phyloP scores from a whole-genome alignment of 2,888 invertebrate genomes.

The Andrena haemorrhoa region DNA sequence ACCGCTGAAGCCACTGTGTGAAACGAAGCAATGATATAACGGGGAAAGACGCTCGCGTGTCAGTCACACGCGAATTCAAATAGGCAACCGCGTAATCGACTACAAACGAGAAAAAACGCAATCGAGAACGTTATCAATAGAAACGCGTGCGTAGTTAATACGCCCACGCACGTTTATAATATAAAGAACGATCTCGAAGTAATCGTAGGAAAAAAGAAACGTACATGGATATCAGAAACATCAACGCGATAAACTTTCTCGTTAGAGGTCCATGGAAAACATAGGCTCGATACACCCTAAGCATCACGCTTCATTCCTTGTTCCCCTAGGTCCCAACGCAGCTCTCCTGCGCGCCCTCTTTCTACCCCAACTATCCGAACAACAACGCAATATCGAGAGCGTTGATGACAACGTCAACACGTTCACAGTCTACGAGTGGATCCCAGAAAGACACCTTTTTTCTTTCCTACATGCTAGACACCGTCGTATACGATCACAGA shows the following conservation, averaged over 20 bases:
- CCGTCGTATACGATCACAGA: conserved; percentile 45
- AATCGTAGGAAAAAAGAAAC: conserved; percentile 29
- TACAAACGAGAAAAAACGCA: conserved; percentile 3
- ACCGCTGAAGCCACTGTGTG: conserved; percentile 18
- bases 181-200: conserved; percentile 1
- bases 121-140: conserved; percentile 6
- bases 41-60: conserved; percentile 18
- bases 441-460: not conserved
- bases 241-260: conserved; percentile 64
- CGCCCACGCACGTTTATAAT: conserved; percentile 3
- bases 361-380: conserved; percentile 65
- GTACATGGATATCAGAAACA: conserved; percentile 45
- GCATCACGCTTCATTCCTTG: conserved; percentile 32
- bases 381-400: conserved; percentile 69
- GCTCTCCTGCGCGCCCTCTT: conserved; percentile 27
- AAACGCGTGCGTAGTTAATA: not conserved
- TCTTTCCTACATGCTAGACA: conserved; percentile 32
- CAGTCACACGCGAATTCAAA: conserved; percentile 33
- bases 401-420: conserved; percentile 53
- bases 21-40: conserved; percentile 20
- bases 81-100: conserved; percentile 6
- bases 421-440: not conserved
- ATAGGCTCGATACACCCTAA: conserved; percentile 34
- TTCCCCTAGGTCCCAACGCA: conserved; percentile 26
- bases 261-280: conserved; percentile 57